Percentiles rank a stretch among this genome's conserved stretches.
phyloP scores from a whole-genome alignment of 2,888 invertebrate species.

The Meteorus cinctellus region DNA sequence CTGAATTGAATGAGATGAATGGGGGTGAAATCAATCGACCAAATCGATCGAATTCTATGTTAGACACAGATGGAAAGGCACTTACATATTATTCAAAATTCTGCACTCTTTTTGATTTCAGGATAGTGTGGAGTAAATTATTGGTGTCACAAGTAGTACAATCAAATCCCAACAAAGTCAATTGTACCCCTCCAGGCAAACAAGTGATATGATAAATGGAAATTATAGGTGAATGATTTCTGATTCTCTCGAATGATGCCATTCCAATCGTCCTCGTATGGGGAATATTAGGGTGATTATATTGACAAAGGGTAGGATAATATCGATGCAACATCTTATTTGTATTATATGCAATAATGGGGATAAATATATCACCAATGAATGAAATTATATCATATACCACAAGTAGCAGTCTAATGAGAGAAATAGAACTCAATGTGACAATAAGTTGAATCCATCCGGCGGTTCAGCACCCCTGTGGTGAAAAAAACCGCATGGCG shows the following conservation, averaged over 20 bases:
- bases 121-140: no score
- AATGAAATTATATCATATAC: not conserved
- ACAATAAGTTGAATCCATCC: conserved; percentile 59
- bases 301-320: not conserved
- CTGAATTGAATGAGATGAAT: no score
- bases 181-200: no score
- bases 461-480: conserved; percentile 57
- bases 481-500: conserved; percentile 47
- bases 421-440: conserved; percentile 23
- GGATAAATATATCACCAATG: not conserved
- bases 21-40: no score
- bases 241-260: not conserved
- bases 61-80: no score
- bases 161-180: no score
- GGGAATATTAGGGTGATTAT: not conserved
- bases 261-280: not conserved
- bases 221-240: not conserved
- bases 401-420: not conserved
- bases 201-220: not conserved
- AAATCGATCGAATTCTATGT: no score
- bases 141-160: no score
- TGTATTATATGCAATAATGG: not conserved
- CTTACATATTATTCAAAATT: no score
- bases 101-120: no score
- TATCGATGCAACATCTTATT: not conserved